Evolutionary conservation across 2,797 vertebrate genomes (phyloP).

Genomic region (Crax fasciolata): DNA sequence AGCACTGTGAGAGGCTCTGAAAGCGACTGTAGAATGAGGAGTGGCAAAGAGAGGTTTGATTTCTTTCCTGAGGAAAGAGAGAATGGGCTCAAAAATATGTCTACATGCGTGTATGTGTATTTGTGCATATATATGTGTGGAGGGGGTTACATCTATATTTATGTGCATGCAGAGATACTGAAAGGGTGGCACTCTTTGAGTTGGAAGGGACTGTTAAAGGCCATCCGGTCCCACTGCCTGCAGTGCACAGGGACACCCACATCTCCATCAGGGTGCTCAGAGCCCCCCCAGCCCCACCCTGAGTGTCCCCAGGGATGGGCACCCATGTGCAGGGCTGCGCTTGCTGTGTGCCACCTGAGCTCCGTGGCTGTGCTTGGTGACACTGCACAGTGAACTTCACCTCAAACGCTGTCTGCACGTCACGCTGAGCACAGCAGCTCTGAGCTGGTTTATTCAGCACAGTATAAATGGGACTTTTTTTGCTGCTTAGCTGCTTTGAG

Average conservation of each 20-base stretch:
- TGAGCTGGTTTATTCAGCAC: background rate
- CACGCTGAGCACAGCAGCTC: background rate
- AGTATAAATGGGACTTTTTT: background rate
- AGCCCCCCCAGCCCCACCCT: no score
- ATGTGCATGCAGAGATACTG: rapidly evolving
- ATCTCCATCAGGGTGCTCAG: no score
- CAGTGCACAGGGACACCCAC: no score
- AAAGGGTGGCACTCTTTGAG: background rate
- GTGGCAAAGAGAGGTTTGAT: rapidly evolving
- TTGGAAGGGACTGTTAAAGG: no score
- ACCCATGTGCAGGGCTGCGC: no score
- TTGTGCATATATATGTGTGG: rapidly evolving
- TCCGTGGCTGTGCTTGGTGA: background rate
- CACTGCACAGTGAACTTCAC: background rate
- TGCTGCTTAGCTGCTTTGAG: background rate
- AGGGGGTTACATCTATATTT: no score
- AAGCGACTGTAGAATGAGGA: background rate
- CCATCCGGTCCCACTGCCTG: no score
- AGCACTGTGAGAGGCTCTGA: rapidly evolving
- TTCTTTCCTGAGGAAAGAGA: background rate
- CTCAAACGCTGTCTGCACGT: no score
- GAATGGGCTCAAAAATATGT: background rate
- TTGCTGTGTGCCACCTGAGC: background rate
- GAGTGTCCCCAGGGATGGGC: no score
- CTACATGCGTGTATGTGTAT: rapidly evolving